Percentiles rank a stretch among this genome's conserved stretches.
Conservation (phyloP, 92 coral and sea anemone genomes). For the Chrysogorgia sp. region DNA sequence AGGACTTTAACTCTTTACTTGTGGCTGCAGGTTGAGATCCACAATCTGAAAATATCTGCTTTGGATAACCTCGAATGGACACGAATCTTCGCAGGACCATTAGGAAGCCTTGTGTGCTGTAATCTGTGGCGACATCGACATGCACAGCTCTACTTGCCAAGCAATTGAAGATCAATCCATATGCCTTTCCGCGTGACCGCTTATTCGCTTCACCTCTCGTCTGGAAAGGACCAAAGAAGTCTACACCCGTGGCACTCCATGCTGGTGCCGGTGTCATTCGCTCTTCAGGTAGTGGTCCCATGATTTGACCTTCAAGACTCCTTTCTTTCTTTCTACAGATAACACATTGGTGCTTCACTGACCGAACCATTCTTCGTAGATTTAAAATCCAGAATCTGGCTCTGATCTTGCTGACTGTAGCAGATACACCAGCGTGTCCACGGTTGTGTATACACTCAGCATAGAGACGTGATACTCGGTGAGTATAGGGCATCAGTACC, state of each 20-base stretch:
- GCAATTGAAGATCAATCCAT: conserved; percentile 62
- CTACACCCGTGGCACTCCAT: conserved; percentile 59
- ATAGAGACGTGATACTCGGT: conserved; percentile 54
- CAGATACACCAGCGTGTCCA: conserved; percentile 59
- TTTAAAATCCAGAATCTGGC: conserved; percentile 57
- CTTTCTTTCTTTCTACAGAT: conserved; percentile 37
- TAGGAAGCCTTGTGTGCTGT: conserved; percentile 59
- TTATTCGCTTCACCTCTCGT: conserved; percentile 59
- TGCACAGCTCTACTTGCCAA: conserved; percentile 58
- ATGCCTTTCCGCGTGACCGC: conserved; percentile 54
- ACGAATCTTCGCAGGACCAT: conserved; percentile 65
- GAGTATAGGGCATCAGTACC: conserved; percentile 58
- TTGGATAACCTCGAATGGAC: conserved; percentile 55
- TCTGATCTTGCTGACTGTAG: conserved; percentile 59
- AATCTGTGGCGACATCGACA: conserved; percentile 54
- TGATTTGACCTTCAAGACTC: not conserved
- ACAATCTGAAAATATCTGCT: conserved; percentile 46
- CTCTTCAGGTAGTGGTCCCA: conserved; percentile 50
- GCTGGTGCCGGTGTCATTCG: conserved; percentile 59
- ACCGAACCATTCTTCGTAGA: conserved; percentile 46
- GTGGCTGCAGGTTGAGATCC: conserved; percentile 60
- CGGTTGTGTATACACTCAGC: conserved; percentile 48
- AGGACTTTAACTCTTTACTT: conserved; percentile 31
- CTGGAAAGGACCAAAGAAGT: conserved; percentile 63
- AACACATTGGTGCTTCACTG: conserved; percentile 56